phyloP scores from a whole-genome alignment of 2,888 invertebrate species.

The Diarsia rubi region DNA sequence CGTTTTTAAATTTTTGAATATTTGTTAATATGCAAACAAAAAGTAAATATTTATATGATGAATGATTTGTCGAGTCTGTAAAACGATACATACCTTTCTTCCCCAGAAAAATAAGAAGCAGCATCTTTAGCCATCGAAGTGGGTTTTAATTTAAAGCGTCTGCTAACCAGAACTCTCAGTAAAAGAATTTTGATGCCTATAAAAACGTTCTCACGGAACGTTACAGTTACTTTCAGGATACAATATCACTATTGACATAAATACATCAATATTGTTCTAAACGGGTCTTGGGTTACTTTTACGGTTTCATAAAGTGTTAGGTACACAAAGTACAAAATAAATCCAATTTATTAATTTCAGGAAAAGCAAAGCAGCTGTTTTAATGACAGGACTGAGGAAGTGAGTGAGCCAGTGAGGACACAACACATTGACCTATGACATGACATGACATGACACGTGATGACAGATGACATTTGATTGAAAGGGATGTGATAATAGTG shows the following conservation, averaged over 20 bases:
- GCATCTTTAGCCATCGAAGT: constrained; percentile 72
- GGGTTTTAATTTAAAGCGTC: constrained; percentile 46
- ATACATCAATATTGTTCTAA: neutral
- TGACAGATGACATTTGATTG: neutral
- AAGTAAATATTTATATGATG: neutral
- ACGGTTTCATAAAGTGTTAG: neutral
- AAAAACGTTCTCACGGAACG: neutral
- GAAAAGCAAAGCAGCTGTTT: constrained; percentile 17
- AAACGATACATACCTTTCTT: constrained; percentile 69
- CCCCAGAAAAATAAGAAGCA: constrained; percentile 64
- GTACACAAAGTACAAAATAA: constrained; percentile 13
- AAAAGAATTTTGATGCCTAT: constrained; percentile 59
- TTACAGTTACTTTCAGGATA: neutral
- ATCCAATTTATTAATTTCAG: neutral
- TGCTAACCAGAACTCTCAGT: constrained; percentile 37
- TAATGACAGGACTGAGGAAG: constrained; percentile 9
- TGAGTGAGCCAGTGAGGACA: too few relatives aligned
- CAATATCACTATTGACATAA: neutral
- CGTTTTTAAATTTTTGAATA: neutral
- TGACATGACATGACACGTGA: too few relatives aligned
- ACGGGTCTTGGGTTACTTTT: constrained; percentile 2
- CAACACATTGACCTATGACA: neutral
- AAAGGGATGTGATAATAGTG: neutral
- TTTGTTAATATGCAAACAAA: neutral
- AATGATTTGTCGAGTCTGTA: neutral